phyloP scores from a whole-genome alignment of 64 coral and sea anemone genomes.

The Stichodactyla mertensii region DNA sequence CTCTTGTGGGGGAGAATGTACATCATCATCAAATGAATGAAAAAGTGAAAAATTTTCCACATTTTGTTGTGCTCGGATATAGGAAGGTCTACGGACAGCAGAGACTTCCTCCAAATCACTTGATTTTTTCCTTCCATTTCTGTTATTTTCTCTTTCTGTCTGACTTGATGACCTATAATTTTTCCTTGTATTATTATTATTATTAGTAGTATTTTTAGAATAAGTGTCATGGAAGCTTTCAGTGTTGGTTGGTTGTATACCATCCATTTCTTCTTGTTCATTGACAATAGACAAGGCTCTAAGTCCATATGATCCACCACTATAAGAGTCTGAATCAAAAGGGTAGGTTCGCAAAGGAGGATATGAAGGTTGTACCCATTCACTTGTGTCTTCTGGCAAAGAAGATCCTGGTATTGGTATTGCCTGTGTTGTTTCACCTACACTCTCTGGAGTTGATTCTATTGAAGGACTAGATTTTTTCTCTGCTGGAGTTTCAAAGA shows the following conservation, averaged over 20 bases:
- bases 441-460: background rate
- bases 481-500: background rate
- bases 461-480: background rate
- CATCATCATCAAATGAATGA: slow-evolving; percentile 8
- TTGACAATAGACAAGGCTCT: slow-evolving; percentile 73
- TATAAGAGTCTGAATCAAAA: background rate
- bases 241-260: slow-evolving; percentile 21
- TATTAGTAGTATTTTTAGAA: background rate
- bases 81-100: slow-evolving; percentile 66
- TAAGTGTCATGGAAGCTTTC: slow-evolving; percentile 5
- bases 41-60: slow-evolving; percentile 27
- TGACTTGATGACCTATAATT: background rate
- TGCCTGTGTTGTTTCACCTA: slow-evolving; percentile 32
- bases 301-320: background rate
- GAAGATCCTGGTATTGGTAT: slow-evolving; percentile 28
- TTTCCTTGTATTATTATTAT: slow-evolving; percentile 12
- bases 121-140: background rate
- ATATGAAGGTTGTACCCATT: background rate
- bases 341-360: background rate
- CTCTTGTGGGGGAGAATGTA: background rate
- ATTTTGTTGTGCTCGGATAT: slow-evolving; percentile 83
- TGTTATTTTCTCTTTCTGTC: background rate
- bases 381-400: slow-evolving; percentile 3
- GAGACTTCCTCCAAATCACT: background rate
- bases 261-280: slow-evolving; percentile 66